phyloP scores from a whole-genome alignment of 2,113 vertebrate species.

The Centropus unirufus region DNA sequence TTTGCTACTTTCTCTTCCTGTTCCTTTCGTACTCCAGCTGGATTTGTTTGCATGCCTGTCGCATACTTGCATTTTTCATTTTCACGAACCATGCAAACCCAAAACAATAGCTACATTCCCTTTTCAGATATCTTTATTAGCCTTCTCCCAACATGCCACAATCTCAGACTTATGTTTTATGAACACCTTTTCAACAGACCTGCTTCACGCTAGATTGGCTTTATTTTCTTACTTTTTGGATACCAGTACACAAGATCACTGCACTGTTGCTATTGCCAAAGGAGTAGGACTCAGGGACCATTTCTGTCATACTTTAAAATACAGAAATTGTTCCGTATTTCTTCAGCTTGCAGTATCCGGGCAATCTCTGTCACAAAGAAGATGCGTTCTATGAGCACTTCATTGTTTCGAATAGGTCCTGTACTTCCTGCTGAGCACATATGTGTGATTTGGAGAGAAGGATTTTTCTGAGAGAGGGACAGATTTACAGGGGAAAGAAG shows the following conservation, averaged over 20 bases:
- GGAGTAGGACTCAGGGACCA: neutral
- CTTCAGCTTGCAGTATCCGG: neutral
- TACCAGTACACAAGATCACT: neutral
- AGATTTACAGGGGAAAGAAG: neutral
- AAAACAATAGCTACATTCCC: neutral
- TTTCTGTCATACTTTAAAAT: neutral
- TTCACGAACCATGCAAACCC: neutral
- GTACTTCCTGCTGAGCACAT: neutral
- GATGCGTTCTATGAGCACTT: neutral
- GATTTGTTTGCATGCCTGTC: neutral
- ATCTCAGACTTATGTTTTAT: neutral
- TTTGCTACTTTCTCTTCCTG: neutral
- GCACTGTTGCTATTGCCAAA: neutral
- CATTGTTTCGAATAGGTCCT: neutral
- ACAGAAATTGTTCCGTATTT: neutral
- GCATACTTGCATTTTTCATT: neutral
- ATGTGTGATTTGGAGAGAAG: neutral
- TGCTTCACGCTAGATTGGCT: neutral
- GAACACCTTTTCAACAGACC: neutral
- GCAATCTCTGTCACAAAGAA: neutral
- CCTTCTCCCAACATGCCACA: neutral
- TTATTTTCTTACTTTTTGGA: neutral
- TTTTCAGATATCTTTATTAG: neutral
- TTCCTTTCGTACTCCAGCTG: neutral
- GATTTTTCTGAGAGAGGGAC: neutral